Percentiles rank a stretch among this genome's conserved stretches.
Conservation (phyloP, 2,113 vertebrate species). For the Larimichthys crocea region DNA sequence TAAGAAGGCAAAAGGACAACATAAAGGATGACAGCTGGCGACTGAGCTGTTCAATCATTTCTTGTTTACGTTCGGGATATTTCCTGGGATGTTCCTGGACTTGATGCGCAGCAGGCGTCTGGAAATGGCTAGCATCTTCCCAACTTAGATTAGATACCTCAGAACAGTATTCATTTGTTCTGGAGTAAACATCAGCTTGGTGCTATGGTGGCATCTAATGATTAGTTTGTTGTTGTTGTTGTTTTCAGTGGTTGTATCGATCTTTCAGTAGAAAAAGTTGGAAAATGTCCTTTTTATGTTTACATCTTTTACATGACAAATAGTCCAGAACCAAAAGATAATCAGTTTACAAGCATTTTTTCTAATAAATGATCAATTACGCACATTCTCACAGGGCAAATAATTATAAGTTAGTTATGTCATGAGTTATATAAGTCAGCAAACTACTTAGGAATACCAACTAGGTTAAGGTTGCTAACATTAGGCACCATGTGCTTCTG, state of each 20-base stretch:
- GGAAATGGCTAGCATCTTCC: neutral
- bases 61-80: conserved; percentile 38
- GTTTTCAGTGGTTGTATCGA: neutral
- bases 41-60: conserved; percentile 32
- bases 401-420: neutral
- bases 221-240: neutral
- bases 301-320: neutral
- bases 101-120: conserved; percentile 20
- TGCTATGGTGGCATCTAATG: neutral
- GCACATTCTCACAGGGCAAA: too few relatives aligned
- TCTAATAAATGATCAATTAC: neutral
- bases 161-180: conserved; percentile 15
- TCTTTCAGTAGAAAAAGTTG: neutral
- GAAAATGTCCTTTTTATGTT: neutral
- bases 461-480: too few relatives aligned
- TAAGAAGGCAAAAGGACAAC: conserved; percentile 42
- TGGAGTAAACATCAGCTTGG: neutral
- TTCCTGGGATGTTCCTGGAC: conserved; percentile 17
- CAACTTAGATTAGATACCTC: neutral
- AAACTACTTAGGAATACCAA: too few relatives aligned
- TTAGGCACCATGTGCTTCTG: too few relatives aligned
- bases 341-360: neutral
- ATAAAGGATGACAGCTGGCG: conserved; percentile 37
- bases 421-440: neutral
- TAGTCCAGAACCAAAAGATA: neutral